Conservation (phyloP, 2,888 invertebrate genomes). For the Calameuta idolon region DNA sequence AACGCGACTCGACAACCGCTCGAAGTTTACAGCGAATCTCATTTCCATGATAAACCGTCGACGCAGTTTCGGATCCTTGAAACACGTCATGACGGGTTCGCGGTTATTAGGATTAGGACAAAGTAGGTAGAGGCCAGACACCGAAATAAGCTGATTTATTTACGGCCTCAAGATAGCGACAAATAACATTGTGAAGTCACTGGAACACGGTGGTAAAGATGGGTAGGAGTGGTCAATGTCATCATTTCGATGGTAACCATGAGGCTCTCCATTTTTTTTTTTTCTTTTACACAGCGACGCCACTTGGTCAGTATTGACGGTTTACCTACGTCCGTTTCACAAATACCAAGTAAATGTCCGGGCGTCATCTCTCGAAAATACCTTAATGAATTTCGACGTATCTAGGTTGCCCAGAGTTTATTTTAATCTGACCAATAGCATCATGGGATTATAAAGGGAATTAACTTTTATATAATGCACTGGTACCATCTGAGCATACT, state of each 20-base stretch:
- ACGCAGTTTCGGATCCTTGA: not conserved
- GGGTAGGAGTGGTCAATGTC: not conserved
- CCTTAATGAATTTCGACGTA: not conserved
- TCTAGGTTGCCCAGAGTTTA: conserved; percentile 2
- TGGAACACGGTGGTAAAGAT: not conserved
- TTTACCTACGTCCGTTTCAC: not conserved
- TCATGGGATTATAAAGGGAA: conserved; percentile 32
- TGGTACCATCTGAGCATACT: not conserved
- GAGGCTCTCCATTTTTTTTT: not conserved
- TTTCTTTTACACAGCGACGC: not conserved
- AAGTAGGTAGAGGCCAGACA: not conserved
- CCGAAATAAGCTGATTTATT: not conserved
- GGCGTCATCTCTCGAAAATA: not conserved
- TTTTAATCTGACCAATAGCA: conserved; percentile 4
- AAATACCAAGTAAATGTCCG: not conserved
- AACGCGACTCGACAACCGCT: not conserved
- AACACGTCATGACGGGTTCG: not conserved
- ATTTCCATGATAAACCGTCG: not conserved
- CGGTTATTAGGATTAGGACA: not conserved
- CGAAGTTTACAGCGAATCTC: not conserved
- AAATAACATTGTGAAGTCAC: not conserved
- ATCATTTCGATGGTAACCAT: not conserved
- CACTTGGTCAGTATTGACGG: not conserved
- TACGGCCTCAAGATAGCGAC: not conserved
- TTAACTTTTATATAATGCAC: conserved; percentile 32